Evolutionary conservation across 2,113 vertebrate species (phyloP).

Genomic region (Cyprinodon brontotheroides): DNA sequence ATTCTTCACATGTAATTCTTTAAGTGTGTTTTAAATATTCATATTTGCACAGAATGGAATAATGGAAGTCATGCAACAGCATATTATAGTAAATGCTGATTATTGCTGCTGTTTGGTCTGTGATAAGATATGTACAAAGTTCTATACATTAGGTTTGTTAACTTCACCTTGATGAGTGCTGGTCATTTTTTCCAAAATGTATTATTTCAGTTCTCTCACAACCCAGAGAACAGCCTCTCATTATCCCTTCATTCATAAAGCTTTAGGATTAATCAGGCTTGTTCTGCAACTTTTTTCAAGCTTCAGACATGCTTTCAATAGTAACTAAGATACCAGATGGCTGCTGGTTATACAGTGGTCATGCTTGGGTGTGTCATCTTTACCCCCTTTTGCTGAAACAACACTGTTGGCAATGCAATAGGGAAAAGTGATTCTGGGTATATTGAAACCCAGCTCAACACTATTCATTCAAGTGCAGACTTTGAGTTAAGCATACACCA

Average conservation of each 20-base stretch:
- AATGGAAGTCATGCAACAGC: conserved; percentile 55
- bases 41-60: conserved; percentile 42
- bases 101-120: conserved; percentile 53
- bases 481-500: conserved; percentile 27
- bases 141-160: conserved; percentile 38
- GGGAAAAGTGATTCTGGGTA: conserved; percentile 26
- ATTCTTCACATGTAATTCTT: conserved; percentile 20
- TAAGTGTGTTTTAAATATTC: conserved; percentile 25
- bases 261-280: conserved; percentile 35
- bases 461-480: conserved; percentile 15
- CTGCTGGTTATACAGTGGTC: conserved; percentile 44
- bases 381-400: conserved; percentile 19
- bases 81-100: conserved; percentile 26
- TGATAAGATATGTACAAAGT: conserved; percentile 59
- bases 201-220: conserved; percentile 1
- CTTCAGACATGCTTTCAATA: conserved; percentile 43
- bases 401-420: conserved; percentile 40
- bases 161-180: conserved; percentile 9
- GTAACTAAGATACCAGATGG: conserved; percentile 64
- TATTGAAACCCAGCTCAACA: conserved; percentile 15
- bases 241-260: conserved; percentile 19
- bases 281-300: conserved; percentile 28
- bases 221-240: conserved; percentile 27
- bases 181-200: not conserved
- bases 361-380: conserved; percentile 26